Evolutionary conservation across 2,888 invertebrate species (phyloP).

Genomic region (Heliconius ethilla): DNA sequence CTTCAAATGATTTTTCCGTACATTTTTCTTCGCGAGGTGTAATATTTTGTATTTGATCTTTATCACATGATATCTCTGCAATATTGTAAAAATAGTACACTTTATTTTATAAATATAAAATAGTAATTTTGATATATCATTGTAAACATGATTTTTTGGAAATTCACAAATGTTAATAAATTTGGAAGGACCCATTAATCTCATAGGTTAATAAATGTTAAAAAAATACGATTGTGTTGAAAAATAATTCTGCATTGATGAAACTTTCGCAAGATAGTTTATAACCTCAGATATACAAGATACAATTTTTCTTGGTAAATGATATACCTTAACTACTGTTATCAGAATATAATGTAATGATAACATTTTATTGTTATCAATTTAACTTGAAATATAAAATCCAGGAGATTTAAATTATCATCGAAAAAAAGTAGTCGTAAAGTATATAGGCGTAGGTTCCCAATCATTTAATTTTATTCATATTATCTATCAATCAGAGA

Average conservation of each 20-base stretch:
- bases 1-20: conserved; percentile 27
- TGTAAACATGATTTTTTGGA: no score
- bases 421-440: no score
- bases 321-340: neutral
- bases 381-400: neutral
- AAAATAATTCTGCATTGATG: neutral
- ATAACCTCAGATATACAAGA: neutral
- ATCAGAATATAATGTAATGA: neutral
- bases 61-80: conserved; percentile 35
- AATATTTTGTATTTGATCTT: conserved; percentile 24
- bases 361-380: neutral
- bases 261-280: neutral
- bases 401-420: no score
- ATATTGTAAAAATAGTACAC: neutral
- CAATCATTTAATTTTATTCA: no score
- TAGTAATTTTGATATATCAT: no score
- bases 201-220: no score
- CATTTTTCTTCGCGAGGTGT: conserved; percentile 40
- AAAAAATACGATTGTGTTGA: no score
- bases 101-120: neutral
- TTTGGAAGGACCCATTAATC: no score
- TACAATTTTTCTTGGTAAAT: neutral
- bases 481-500: no score
- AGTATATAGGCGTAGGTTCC: no score
- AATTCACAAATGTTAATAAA: no score